Base-by-base conservation (phyloP, 1,140 invertebrate genomes). In the Diachasmimorpha longicaudata region DNA sequence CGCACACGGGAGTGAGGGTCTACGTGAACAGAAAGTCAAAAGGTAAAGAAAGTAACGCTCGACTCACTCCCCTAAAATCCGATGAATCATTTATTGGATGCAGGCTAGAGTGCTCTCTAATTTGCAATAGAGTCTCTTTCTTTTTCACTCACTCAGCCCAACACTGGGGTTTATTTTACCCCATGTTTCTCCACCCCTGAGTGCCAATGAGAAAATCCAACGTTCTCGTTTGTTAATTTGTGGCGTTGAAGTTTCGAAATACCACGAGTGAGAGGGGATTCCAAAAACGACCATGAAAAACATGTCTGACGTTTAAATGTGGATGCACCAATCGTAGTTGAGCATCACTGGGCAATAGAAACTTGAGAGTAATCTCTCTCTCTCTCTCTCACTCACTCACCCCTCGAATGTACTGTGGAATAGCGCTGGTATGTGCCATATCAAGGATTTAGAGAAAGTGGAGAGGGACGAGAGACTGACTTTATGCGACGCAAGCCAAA, bases 11-110 rank as follows among this genome's bases (percentile, higher is more conserved):
- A 44, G 69, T 39, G 75, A 72, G 58, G 25, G 68, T 52, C 58
- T 77, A 74, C 72, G 78, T 71, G 66, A 37, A 74, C 73, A 48
- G 75, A 76, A 75, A 74, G 78, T 70, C 77, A 69, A 72, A 46
- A 70, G 70, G 67, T 16, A 71, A 44, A 75, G 58, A 72, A 69
- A 74, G 55, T 66, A 67, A 68, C 58, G 58, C 19, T 23, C 11
- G 23, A 63, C 58, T 63, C 58, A 19, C 48, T 16, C 48, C 14
- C 48, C 48, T 52, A 52, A 52, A 52, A 52, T 19, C 66, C 36
- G 16, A 68, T 68, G 66, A 68, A 68, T 68, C 66, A 68, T 68
- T 36, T 68, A 68, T 68, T 37, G 66, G 31, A 68, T 68, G 66
- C 36, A 14, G 36, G 25, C 66, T 68, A 68, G 66, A 68, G 66